Base-by-base conservation (phyloP, 2,888 invertebrate genomes). In the Pseudococcus longispinus region DNA sequence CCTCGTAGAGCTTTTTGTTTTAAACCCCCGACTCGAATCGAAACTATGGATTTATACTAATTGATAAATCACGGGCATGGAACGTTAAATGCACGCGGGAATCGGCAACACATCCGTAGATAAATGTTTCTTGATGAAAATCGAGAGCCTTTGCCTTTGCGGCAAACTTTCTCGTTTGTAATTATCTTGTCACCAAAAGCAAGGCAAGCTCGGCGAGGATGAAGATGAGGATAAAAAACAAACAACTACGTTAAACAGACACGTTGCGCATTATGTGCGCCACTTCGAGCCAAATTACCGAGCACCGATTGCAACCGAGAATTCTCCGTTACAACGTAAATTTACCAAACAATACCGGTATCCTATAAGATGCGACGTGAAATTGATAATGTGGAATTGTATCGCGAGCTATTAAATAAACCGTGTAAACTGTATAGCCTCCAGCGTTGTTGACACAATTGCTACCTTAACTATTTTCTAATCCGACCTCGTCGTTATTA, bases 371-470 rank as follows among this genome's bases (percentile, higher is more conserved):
- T 74, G 74, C 74, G 29, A 74, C 32, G 74, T 74, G 74, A 74
- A 74, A 74, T 32, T 74, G 74, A 32, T 74, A 74, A 29, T 9
- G 32, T 74, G 32, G 32, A 74, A 74, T 74, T 74, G 74, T 74
- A 74, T 74, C 74, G 74, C 60, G 60, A 20, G 60, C 74, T 32
- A 74, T 32, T 74, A 32, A 74, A 37, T 37, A 37, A 37, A 37
- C 37, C 29, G 32, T 29, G 74, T 74, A 29, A 29, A 74, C 29
- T 29, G 18, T 74, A 15, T 74, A 74, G 32, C 74, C 74, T 74
- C 74, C 6, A 74, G 74, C 74, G 15, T 13, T 74, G 74, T 74
- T 74, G 74, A 74, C 74, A 74, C 74, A 74, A 74, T 74, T 74
- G 74, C 32, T 74, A 74, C 32, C 60, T 51, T 37, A 46, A 46